Evolutionary conservation across 2,888 invertebrate species (phyloP), one percentile per base, ranked within the genome.

Genomic region (Gastrophysa polygoni): DNA sequence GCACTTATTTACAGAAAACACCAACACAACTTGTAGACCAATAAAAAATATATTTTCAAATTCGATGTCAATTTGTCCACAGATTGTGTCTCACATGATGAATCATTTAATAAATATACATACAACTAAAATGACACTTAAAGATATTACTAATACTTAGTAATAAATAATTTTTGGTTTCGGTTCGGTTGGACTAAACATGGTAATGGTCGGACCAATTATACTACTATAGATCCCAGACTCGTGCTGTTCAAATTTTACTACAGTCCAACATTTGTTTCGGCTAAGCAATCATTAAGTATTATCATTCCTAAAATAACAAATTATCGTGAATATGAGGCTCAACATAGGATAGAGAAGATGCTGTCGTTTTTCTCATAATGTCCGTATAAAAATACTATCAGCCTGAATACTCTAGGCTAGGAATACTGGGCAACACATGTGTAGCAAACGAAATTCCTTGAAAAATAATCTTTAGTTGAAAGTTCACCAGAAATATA

Each of bases 141-240:
- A 71, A 60, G 64, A 68, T 64, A 68, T 68, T 69, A 67, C 57
- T 66, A 68, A 59, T 57, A 49, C 59, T 64, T 68, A 71, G 63
- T 64, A 74, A 73, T 73, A 74, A 72, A 75, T 74, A 74, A 59
- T 75, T 74, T 74, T 75, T 74, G 73, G 75, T 71, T 72, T 69
- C 62, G 56, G 52, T 68, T 70, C 67, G 63, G 50, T 64, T 67
- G 63, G 58, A 64, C 74, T 74, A 75, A 75, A 74, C 72, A 74
- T 73, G 75, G 75, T 70, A 67, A 67, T 65, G 66, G 62, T 68
- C 62, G 68, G 69, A 70, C 69, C 8, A 50, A 47, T 32, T 57
- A 51, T 52, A 43, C 44, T 63, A 59, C 57, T 51, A n/a, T n/a
- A 52, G 32, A 21, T 61, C 57, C 66, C 61, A 54, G 61, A 64